These are phyloP conservation scores for Xylocampa areola DNA, from an alignment of 2,888 invertebrate genomes.

Conservation along the genomic window DNA sequence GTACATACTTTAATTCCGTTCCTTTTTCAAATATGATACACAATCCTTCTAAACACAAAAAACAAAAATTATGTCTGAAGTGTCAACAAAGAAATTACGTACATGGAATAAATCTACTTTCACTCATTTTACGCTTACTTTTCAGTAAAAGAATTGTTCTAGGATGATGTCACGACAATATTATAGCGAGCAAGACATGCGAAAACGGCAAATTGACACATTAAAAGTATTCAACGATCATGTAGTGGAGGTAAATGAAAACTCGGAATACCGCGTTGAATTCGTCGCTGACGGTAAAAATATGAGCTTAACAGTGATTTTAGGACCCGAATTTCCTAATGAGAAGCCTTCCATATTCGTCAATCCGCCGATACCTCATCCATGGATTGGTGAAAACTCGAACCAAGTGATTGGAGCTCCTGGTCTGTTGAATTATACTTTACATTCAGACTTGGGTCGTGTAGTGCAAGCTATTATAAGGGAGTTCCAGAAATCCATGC, in stretches of 20 bases:
- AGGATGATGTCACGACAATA: slow-evolving; percentile 89
- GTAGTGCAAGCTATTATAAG: slow-evolving; percentile 95
- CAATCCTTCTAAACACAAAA: background rate
- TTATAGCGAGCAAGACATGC: slow-evolving; percentile 88
- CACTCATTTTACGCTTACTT: slow-evolving; percentile 3
- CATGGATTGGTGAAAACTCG: slow-evolving; percentile 92
- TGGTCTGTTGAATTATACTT: slow-evolving; percentile 93
- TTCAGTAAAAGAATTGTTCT: slow-evolving; percentile 26
- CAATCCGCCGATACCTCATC: slow-evolving; percentile 92
- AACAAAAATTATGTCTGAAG: background rate
- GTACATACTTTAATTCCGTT: slow-evolving; percentile 8
- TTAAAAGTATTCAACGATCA: slow-evolving; percentile 95
- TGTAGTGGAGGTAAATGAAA: slow-evolving; percentile 92
- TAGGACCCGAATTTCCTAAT: slow-evolving; percentile 93
- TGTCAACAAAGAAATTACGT: slow-evolving; percentile 14
- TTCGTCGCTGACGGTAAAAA: slow-evolving; percentile 91
- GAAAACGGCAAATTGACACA: slow-evolving; percentile 94
- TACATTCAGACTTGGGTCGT: slow-evolving; percentile 94
- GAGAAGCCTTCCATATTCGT: slow-evolving; percentile 93
- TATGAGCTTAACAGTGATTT: slow-evolving; percentile 91
- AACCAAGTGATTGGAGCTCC: slow-evolving; percentile 93
- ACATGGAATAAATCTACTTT: slow-evolving; percentile 4
- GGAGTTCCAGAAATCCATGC: slow-evolving; percentile 91
- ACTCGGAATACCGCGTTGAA: slow-evolving; percentile 93
- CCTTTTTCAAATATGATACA: too few relatives aligned